phyloP scores from a whole-genome alignment of 2,797 vertebrate genomes.

The Otus scops region DNA sequence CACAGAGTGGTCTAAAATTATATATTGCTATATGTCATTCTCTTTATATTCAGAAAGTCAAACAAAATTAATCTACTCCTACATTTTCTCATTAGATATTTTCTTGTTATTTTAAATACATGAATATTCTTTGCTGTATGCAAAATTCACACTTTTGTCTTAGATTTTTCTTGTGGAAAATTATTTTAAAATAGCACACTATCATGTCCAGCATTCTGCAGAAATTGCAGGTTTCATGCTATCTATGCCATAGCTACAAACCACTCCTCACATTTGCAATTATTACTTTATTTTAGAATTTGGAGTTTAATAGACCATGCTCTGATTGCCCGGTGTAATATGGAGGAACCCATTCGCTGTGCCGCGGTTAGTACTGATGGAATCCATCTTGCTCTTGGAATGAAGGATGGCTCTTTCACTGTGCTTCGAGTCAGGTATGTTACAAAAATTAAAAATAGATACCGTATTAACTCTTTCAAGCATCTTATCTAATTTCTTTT shows the following conservation, averaged over 20 bases:
- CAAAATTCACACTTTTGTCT: background rate
- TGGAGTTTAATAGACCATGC: conserved; percentile 98
- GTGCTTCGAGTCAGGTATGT: conserved; percentile 93
- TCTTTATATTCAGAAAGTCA: background rate
- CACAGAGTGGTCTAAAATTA: background rate
- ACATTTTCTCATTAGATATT: background rate
- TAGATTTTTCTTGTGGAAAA: background rate
- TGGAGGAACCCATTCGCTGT: conserved; percentile 97
- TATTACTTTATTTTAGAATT: conserved; percentile 80
- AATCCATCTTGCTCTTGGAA: conserved; percentile 94
- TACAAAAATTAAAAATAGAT: background rate
- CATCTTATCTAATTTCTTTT: background rate
- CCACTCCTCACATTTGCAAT: background rate
- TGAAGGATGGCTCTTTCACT: conserved; percentile 98
- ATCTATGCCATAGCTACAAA: background rate
- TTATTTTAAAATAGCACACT: background rate
- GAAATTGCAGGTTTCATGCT: background rate
- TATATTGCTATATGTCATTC: background rate
- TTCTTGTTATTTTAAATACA: fast-evolving
- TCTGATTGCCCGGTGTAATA: conserved; percentile 96
- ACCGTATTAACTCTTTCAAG: background rate
- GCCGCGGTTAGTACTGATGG: conserved; percentile 94
- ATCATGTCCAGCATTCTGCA: background rate
- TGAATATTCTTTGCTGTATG: background rate
- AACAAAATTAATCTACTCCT: background rate